phyloP scores from a whole-genome alignment of 2,113 vertebrate genomes.

The Leptosomus discolor region DNA sequence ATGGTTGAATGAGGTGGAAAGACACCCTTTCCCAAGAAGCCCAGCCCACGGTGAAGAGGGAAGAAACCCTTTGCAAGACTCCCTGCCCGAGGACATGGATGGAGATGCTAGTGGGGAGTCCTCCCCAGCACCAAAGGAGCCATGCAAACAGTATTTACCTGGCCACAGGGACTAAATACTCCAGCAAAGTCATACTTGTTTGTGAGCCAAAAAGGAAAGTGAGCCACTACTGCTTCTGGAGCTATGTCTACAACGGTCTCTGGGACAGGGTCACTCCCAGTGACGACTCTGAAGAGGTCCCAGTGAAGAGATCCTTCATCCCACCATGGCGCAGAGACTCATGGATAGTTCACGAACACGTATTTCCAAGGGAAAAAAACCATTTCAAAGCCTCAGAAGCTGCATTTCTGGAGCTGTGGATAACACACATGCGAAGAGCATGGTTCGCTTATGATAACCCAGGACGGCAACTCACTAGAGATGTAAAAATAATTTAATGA shows the following conservation, averaged over 20 bases:
- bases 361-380: not conserved
- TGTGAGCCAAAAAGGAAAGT: not conserved
- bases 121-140: not conserved
- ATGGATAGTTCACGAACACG: rapidly evolving
- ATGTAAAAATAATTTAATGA: constrained; percentile 54
- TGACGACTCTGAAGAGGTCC: not conserved
- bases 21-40: not conserved
- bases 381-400: not conserved
- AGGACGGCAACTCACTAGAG: constrained; percentile 10
- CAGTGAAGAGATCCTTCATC: not conserved
- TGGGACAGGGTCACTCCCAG: not conserved
- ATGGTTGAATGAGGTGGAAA: not conserved
- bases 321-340: not conserved
- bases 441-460: not conserved
- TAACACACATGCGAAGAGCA: not conserved
- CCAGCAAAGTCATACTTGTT: not conserved
- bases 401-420: not conserved
- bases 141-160: not conserved
- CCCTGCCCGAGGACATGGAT: rapidly evolving
- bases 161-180: not conserved
- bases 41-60: rapidly evolving
- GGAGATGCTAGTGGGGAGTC: not conserved
- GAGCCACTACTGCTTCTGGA: not conserved
- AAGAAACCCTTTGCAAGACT: not conserved
- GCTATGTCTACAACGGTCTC: not conserved